Conservation (phyloP, 2,113 vertebrate genomes). For the Gallinago paraguaiae region DNA sequence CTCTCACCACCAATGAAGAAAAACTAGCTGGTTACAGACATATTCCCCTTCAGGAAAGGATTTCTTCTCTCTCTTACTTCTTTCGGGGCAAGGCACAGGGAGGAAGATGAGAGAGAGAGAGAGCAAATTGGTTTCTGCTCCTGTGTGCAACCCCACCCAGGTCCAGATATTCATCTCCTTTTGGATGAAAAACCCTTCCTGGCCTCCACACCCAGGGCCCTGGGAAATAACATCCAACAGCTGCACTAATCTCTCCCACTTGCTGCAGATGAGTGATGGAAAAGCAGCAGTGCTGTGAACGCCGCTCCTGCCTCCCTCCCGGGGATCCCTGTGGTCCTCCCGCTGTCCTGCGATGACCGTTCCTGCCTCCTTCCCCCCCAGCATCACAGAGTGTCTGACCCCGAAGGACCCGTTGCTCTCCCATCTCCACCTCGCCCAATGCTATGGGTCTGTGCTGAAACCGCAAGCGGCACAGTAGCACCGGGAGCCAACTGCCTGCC, state of each 20-base stretch:
- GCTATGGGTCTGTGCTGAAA: background rate
- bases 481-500: background rate
- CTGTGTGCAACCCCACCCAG: slow-evolving; percentile 49
- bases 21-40: background rate
- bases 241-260: slow-evolving; percentile 75
- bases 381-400: background rate
- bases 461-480: accelerated
- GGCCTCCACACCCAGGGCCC: slow-evolving; percentile 25
- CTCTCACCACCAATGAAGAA: background rate
- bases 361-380: background rate
- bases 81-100: background rate
- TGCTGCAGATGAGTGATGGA: slow-evolving; percentile 41
- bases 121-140: slow-evolving; percentile 43
- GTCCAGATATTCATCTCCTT: slow-evolving; percentile 61
- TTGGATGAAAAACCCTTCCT: slow-evolving; percentile 52
- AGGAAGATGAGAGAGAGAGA: background rate
- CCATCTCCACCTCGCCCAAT: background rate
- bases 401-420: background rate
- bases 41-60: slow-evolving; percentile 19
- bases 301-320: background rate
- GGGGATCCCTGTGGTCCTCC: background rate
- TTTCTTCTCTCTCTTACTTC: slow-evolving; percentile 29
- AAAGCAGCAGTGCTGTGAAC: background rate
- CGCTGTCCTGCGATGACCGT: background rate
- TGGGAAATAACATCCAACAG: slow-evolving; percentile 74